Conservation (phyloP, 2,888 invertebrate genomes). For the Dichetophora obliterata region DNA sequence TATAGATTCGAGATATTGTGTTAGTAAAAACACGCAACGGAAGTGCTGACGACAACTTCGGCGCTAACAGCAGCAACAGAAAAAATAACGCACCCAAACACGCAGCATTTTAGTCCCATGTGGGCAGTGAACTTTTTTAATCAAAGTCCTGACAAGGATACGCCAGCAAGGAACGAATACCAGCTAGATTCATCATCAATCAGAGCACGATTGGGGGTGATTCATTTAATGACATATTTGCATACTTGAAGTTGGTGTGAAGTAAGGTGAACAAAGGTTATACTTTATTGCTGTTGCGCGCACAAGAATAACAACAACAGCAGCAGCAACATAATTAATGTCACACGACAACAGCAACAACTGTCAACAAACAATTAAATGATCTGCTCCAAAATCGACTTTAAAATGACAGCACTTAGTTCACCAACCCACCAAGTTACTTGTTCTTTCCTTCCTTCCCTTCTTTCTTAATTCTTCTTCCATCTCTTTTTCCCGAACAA, state of each 20-base stretch:
- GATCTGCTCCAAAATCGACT: constrained; percentile 2
- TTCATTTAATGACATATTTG: too few relatives aligned
- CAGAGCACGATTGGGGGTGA: constrained; percentile 34
- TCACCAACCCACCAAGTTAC: background rate
- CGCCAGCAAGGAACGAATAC: constrained; percentile 60
- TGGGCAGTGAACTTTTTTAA: constrained; percentile 69
- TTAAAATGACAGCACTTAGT: background rate
- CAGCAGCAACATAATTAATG: background rate
- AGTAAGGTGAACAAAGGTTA: too few relatives aligned
- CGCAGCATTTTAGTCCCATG: constrained; percentile 60
- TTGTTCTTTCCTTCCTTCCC: too few relatives aligned
- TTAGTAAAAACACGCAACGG: constrained; percentile 32
- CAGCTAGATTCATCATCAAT: constrained; percentile 63
- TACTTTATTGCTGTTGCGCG: constrained; percentile 12
- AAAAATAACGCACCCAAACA: constrained; percentile 38
- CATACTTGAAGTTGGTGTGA: too few relatives aligned
- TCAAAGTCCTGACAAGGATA: constrained; percentile 68
- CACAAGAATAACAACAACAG: background rate
- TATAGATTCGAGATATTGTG: constrained; percentile 8
- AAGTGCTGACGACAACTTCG: constrained; percentile 41
- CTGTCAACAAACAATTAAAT: constrained; percentile 17
- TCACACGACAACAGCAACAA: constrained; percentile 45
- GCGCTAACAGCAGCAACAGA: constrained; percentile 44
- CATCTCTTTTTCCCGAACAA: background rate
- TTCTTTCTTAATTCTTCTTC: background rate